phyloP scores from a whole-genome alignment of 2,888 invertebrate species.

The Andrena minutula region DNA sequence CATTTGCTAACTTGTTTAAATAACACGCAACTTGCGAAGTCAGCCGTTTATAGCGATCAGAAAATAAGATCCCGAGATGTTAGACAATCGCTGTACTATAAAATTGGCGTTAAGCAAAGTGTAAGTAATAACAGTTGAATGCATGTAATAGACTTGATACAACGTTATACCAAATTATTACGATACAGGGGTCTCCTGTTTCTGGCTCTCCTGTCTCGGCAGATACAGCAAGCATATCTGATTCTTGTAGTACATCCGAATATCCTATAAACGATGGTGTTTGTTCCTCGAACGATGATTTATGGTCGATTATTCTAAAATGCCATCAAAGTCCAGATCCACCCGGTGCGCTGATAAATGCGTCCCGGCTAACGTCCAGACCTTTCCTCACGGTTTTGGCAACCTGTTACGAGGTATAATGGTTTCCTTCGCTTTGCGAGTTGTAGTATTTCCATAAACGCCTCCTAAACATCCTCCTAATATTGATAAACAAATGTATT shows the following conservation, averaged over 20 bases:
- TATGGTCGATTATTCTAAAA: conserved; percentile 88
- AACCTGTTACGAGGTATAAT: conserved; percentile 89
- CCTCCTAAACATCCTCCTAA: not conserved
- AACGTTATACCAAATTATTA: conserved; percentile 7
- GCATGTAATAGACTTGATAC: not conserved
- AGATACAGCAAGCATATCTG: conserved; percentile 41
- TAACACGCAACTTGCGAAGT: conserved; percentile 65
- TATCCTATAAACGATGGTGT: conserved; percentile 83
- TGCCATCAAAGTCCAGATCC: conserved; percentile 91
- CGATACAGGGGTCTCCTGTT: conserved; percentile 46
- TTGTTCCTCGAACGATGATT: conserved; percentile 85
- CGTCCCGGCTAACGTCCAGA: conserved; percentile 87
- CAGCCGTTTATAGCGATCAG: conserved; percentile 39
- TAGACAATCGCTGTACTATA: conserved; percentile 82
- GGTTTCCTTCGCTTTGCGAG: not conserved
- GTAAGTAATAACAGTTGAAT: conserved; percentile 42
- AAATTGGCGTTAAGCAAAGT: conserved; percentile 78
- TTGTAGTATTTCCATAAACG: not conserved
- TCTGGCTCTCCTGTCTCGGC: conserved; percentile 40
- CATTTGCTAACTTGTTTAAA: conserved; percentile 85
- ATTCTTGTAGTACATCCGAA: conserved; percentile 70
- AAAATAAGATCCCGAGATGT: conserved; percentile 80
- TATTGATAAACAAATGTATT: conserved; percentile 28
- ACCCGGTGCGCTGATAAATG: conserved; percentile 88
- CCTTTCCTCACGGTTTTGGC: conserved; percentile 89